These are phyloP conservation scores for Pollenia amentaria DNA, from an alignment of 2,888 invertebrate genomes.

Conservation along the genomic window DNA sequence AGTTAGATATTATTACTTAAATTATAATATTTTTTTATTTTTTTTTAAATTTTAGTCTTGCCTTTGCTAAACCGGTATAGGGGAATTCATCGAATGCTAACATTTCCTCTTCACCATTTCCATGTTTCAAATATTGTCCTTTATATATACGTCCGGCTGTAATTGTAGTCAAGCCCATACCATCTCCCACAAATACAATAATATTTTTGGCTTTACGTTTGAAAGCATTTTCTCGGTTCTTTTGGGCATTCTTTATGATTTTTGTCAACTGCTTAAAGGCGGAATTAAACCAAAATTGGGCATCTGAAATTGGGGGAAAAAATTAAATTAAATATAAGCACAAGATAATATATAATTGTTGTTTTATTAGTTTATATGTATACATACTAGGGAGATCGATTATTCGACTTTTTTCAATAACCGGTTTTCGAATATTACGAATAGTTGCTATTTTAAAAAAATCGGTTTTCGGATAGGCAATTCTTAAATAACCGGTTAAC, in stretches of 20 bases:
- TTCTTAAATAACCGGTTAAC: no score
- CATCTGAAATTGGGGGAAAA: conserved; percentile 77
- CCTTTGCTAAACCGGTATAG: conserved; percentile 87
- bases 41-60: conserved; percentile 76
- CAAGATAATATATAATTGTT: neutral
- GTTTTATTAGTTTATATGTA: no score
- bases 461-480: no score
- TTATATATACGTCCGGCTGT: conserved; percentile 88
- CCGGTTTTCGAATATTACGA: no score
- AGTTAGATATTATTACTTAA: neutral
- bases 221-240: conserved; percentile 79
- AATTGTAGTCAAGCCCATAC: conserved; percentile 88
- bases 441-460: no score
- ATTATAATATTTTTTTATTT: neutral
- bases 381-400: no score
- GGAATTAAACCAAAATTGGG: conserved; percentile 80
- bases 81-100: conserved; percentile 88
- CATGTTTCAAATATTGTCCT: conserved; percentile 85
- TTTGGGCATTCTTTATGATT: conserved; percentile 84
- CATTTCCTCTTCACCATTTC: conserved; percentile 86
- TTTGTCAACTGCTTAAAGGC: conserved; percentile 81
- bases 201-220: conserved; percentile 86
- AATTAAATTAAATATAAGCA: neutral
- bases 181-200: conserved; percentile 89
- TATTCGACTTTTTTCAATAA: no score